These are phyloP conservation scores for Xylota sylvarum DNA, from an alignment of 2,888 invertebrate genomes.

Conservation along the genomic window DNA sequence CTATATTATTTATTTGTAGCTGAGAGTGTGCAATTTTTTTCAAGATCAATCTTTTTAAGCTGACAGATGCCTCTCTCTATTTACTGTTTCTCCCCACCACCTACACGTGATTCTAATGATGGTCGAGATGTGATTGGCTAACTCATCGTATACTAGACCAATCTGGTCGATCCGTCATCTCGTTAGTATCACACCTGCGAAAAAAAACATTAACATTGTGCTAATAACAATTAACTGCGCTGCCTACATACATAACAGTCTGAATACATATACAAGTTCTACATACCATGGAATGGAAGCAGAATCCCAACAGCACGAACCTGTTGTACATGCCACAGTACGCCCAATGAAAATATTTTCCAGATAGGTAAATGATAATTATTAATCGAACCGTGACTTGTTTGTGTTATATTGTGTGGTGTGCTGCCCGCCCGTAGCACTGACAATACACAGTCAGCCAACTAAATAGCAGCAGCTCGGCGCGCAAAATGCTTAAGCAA, in stretches of 20 bases:
- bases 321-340: slow-evolving; percentile 58
- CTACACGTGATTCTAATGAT: slow-evolving; percentile 53
- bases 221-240: slow-evolving; percentile 58
- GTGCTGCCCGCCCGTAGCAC: slow-evolving; percentile 55
- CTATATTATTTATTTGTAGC: slow-evolving; percentile 45
- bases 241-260: slow-evolving; percentile 29
- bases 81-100: slow-evolving; percentile 52
- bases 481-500: slow-evolving; percentile 36
- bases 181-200: slow-evolving; percentile 67
- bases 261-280: slow-evolving; percentile 28
- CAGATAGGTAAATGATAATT: slow-evolving; percentile 72
- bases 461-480: slow-evolving; percentile 27
- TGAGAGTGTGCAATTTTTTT: slow-evolving; percentile 50
- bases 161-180: slow-evolving; percentile 73
- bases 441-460: slow-evolving; percentile 40
- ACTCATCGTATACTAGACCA: slow-evolving; percentile 69
- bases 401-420: slow-evolving; percentile 57
- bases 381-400: slow-evolving; percentile 77
- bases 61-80: slow-evolving; percentile 55
- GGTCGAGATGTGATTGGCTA: slow-evolving; percentile 69
- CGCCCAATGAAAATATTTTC: slow-evolving; percentile 76
- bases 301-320: slow-evolving; percentile 54
- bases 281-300: slow-evolving; percentile 30
- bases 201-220: slow-evolving; percentile 33
- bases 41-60: slow-evolving; percentile 46